Evolutionary conservation across 2,888 invertebrate species (phyloP).

Genomic region (Melanostoma mellinum): DNA sequence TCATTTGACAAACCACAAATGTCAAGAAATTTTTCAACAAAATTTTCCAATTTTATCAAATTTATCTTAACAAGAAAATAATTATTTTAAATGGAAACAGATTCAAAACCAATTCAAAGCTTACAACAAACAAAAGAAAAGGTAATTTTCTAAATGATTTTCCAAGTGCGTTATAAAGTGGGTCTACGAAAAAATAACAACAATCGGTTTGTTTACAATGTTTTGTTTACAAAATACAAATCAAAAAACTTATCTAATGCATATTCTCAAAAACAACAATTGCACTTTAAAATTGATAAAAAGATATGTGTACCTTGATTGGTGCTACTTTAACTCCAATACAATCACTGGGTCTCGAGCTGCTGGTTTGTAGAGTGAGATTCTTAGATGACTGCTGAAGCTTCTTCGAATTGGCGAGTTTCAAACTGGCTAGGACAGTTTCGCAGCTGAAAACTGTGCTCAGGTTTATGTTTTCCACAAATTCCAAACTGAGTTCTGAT

Average conservation of each 20-base stretch:
- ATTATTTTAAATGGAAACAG: constrained; percentile 21
- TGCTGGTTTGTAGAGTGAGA: constrained; percentile 74
- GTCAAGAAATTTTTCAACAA: constrained; percentile 6
- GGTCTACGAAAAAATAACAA: neutral
- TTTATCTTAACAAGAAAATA: neutral
- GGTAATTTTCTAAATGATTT: constrained; percentile 9
- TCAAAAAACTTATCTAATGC: neutral
- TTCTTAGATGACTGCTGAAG: constrained; percentile 78
- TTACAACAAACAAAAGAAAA: constrained; percentile 22
- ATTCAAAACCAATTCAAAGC: neutral
- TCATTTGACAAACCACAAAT: constrained; percentile 2
- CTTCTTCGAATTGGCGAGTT: constrained; percentile 78
- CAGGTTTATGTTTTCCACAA: constrained; percentile 78
- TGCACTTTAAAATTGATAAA: neutral
- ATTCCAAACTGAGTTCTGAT: constrained; percentile 76
- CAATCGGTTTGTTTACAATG: constrained; percentile 33
- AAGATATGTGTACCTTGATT: constrained; percentile 77
- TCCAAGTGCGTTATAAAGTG: neutral
- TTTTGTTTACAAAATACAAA: constrained; percentile 36
- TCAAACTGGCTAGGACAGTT: constrained; percentile 79
- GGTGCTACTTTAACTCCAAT: constrained; percentile 77
- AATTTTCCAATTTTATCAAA: constrained; percentile 1
- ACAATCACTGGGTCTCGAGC: constrained; percentile 18
- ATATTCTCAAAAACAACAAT: too few species aligned
- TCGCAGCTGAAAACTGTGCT: constrained; percentile 79